Evolutionary conservation across 2,797 vertebrate species (phyloP), one percentile per base, ranked within the genome.

Genomic region (Propithecus deckenii): DNA sequence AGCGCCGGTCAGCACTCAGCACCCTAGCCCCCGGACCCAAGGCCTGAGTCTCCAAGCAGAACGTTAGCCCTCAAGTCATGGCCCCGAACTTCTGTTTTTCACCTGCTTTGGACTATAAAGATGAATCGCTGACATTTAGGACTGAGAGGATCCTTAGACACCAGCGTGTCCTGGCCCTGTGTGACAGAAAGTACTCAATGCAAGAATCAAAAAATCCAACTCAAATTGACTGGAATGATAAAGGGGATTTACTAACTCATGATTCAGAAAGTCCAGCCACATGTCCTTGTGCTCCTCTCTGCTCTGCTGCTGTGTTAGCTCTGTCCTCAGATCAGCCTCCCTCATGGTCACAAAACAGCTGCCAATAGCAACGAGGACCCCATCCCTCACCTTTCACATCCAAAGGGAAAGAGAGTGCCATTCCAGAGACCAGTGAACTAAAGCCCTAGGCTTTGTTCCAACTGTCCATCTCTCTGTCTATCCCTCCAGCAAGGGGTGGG

Each of bases 61-160:
- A 48, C 9, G 23, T 57, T 41, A 74, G 32, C 18, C 76, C n/a
- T n/a, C 30, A 18, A 57, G n/a, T 32, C 46, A 78, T 5, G 65
- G 41, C 46, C 46, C 28, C 41, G 75, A n/a, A 50, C 28, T 32
- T 79, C 55, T 55, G 75, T 63, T 79, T 94, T 94, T 43, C 14
- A 30, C 20, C 38, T 90, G 32, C 32, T 90, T 91, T 89, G 8
- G 59, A 23, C 25, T 35, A 83, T 38, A 61, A 86, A 61, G 55
- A 7, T 59, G 38, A 83, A 46, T 46, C 48, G 69, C 0, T 92
- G 50, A 79, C 50, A 92, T 91, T 22, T 50, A 89, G 32, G 28
- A 81, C n/a, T 75, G 91, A 96, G 48, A 91, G 41, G 30, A 25
- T 50, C 86, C 61, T 81, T 61, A 92, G 57, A 92, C 85, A 41